Conservation (phyloP, 2,113 vertebrate species). For the Panthera tigris region DNA sequence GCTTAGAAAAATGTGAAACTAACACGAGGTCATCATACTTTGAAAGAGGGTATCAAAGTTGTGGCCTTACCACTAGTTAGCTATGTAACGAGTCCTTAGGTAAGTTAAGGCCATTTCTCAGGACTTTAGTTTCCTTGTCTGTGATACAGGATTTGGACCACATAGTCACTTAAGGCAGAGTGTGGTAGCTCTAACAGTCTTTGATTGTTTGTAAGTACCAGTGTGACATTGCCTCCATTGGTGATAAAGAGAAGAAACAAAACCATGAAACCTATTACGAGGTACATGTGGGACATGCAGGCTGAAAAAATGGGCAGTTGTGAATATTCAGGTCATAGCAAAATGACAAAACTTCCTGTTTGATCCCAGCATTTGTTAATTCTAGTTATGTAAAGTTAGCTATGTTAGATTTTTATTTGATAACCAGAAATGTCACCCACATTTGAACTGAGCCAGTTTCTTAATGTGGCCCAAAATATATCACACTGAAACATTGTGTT, state of each 20-base stretch:
- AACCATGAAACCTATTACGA: neutral
- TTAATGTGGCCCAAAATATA: neutral
- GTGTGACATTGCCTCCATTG: neutral
- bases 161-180: neutral
- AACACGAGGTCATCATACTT: neutral
- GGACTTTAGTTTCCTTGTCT: neutral
- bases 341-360: neutral
- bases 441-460: conserved; percentile 25
- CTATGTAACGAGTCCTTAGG: neutral
- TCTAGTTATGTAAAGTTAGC: conserved; percentile 18
- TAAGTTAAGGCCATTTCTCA: neutral
- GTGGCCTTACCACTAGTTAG: conserved; percentile 1
- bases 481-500: neutral
- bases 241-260: conserved; percentile 11
- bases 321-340: neutral
- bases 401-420: neutral
- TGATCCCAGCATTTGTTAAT: neutral
- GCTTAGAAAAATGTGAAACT: conserved; percentile 21
- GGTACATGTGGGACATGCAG: neutral
- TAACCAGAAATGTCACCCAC: neutral
- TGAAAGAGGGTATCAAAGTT: neutral
- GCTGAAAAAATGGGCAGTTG: neutral
- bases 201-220: neutral
- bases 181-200: neutral
- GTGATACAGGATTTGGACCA: neutral